Conservation (phyloP, 2,888 invertebrate genomes). For the Ichneumoninae sp. region DNA sequence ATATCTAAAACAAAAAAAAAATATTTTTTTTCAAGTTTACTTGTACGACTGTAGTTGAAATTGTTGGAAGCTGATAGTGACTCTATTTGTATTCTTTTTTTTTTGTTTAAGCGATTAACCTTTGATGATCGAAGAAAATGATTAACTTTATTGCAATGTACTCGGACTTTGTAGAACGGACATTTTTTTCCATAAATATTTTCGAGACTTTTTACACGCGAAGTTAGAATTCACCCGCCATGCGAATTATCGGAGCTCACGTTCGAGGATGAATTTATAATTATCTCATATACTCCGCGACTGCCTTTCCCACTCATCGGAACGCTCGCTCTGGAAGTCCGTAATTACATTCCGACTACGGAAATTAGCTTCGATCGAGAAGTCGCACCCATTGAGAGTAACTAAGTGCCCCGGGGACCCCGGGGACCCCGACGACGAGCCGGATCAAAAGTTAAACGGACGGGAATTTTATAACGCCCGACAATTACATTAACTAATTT, state of each 20-base stretch:
- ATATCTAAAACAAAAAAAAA: no score
- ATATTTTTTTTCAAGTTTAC: no score
- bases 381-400: conserved; percentile 36
- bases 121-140: no score
- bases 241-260: conserved; percentile 24
- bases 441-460: conserved; percentile 14
- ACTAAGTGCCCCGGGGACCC: conserved; percentile 36
- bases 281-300: conserved; percentile 39
- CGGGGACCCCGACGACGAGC: neutral
- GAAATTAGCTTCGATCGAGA: conserved; percentile 63
- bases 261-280: conserved; percentile 51
- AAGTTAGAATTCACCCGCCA: neutral
- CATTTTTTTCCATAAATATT: neutral
- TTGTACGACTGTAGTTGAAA: no score
- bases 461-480: neutral
- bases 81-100: no score
- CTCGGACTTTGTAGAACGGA: neutral
- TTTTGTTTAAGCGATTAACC: no score
- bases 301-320: conserved; percentile 44
- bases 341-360: conserved; percentile 65
- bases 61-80: no score
- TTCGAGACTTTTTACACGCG: neutral
- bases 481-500: neutral
- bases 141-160: no score
- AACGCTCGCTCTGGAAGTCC: conserved; percentile 54